Base-by-base conservation (phyloP, 2,113 vertebrate genomes). In the Emydocephalus ijimae region DNA sequence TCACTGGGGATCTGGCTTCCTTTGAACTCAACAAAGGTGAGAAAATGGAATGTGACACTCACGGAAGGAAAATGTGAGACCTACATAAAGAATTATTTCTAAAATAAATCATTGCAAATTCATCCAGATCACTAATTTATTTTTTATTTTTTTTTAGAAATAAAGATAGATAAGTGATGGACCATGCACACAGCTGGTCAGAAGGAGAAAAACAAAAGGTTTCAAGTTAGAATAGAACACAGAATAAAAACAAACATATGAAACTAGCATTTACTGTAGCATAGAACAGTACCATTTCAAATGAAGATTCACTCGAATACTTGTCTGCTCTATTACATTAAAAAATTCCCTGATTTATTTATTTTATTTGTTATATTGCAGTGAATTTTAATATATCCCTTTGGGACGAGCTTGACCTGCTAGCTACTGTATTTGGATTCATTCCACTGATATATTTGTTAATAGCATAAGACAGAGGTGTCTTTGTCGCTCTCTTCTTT, bases 21-120 rank as follows among this genome's bases (percentile, higher is more conserved):
- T 92, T 93, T 94, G 89, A 94, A 92, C 20, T 92, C 39, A 39
- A 26, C 39, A 50, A 89, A n/a, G 48, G 6, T 1, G 90, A 89
- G 34, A 92, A 90, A 94, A 89, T 54, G 18, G 43, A 92, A 88
- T 55, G 61, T 39, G 48, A 86, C 61, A 93, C 48, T 15, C n/a
- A 89, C 23, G 18, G 45, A 91, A 93, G 92, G 69, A 91, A 94
- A 92, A 88, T 55, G 74, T 21, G 48, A 89, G 74, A 92, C 52
- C 15, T 39, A 90, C 26, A 15, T 64, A 90, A 93, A 91, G 69
- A 91, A 94, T 92, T 1, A 59, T 94, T 95, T 93, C 48, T 61
- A 89, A 26, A 45, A 29, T 39, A 92, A 94, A 88, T 18, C 0
- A 91, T 23, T 64, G 59, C 57, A 26, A 94, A 93, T 91, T 95